Percentiles rank a stretch among this genome's conserved stretches.
These are phyloP conservation scores for Odontothrips loti DNA, from an alignment of 2,888 invertebrate genomes.

Conservation along the genomic window DNA sequence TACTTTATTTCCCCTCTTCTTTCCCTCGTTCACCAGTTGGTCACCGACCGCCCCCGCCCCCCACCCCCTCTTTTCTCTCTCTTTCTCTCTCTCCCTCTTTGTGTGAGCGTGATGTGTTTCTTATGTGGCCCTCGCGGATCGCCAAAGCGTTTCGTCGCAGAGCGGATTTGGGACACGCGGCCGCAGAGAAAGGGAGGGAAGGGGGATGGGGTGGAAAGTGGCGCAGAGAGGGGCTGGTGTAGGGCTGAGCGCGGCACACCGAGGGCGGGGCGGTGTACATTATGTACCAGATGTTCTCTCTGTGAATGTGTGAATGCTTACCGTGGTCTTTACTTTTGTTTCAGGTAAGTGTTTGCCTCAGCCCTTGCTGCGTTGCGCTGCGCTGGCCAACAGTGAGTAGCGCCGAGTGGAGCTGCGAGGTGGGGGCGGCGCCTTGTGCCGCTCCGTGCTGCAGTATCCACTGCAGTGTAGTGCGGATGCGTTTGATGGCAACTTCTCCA, in stretches of 20 bases:
- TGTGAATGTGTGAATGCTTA: conserved; percentile 23
- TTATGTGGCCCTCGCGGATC: background rate
- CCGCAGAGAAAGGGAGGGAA: background rate
- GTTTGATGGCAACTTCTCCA: too few relatives aligned
- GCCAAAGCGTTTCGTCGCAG: background rate
- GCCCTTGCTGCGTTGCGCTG: background rate
- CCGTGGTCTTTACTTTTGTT: conserved; percentile 23
- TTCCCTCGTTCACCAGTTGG: background rate
- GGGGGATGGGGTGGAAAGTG: background rate
- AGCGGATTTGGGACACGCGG: background rate
- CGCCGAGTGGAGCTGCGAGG: too few relatives aligned
- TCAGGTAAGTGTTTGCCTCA: conserved; percentile 13
- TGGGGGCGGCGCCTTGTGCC: too few relatives aligned
- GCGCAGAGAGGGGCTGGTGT: background rate
- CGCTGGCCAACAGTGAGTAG: too few relatives aligned
- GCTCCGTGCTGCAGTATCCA: too few relatives aligned
- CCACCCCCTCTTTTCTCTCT: background rate
- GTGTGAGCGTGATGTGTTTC: too few relatives aligned
- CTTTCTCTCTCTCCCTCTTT: background rate
- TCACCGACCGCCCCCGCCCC: background rate
- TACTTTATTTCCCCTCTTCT: background rate
- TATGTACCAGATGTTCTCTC: conserved; percentile 22
- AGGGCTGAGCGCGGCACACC: background rate
- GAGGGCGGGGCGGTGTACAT: background rate
- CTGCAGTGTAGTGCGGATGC: too few relatives aligned